Evolutionary conservation across 2,888 invertebrate species (phyloP), one percentile per base, ranked within the genome.

Genomic region (Netelia inedita): DNA sequence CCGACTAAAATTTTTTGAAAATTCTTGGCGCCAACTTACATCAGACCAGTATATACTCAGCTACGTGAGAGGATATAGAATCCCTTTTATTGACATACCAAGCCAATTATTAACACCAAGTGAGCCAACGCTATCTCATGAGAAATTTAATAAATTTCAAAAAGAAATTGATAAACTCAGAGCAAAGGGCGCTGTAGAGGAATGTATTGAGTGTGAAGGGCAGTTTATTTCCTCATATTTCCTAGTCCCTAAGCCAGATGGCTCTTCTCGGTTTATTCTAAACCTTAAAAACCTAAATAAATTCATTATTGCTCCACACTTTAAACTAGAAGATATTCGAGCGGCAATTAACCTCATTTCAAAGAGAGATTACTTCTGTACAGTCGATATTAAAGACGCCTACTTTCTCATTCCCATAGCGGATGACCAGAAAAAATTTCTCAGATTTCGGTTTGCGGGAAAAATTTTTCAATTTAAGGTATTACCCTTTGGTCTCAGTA

Each of bases 381-480:
- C 21, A 11, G 10, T 73, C 21, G 59, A 73, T n/a, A 28, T 73
- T 5, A 19, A 73, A 19, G 72, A 73, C 19, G 72, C 61, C 16
- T 61, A 73, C 14, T 73, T 46, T 11, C 43, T 73, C 2, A n/a
- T 88, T 0, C 86, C 87, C 2, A 55, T 87, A 11, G 5, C 55
- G 16, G 53, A 85, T 59, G 43, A 55, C 1, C 1, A 35, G 23
- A 72, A 68, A 63, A 87, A 85, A 55, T 87, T 78, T 71, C 53
- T 87, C 16, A 78, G 87, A 5, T 88, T 89, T 23, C 63, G 57
- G 50, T 89, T 88, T 53, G 1, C 79, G 9, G 61, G 23, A 8
- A 68, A 86, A 66, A 1, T 85, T 0, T 88, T 69, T 55, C 80
- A 89, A 28, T 89, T 88, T 76, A 72, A 66, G 1, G 87, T 82